Base-by-base conservation (phyloP, 2,113 vertebrate species). In the Thymallus thymallus region DNA sequence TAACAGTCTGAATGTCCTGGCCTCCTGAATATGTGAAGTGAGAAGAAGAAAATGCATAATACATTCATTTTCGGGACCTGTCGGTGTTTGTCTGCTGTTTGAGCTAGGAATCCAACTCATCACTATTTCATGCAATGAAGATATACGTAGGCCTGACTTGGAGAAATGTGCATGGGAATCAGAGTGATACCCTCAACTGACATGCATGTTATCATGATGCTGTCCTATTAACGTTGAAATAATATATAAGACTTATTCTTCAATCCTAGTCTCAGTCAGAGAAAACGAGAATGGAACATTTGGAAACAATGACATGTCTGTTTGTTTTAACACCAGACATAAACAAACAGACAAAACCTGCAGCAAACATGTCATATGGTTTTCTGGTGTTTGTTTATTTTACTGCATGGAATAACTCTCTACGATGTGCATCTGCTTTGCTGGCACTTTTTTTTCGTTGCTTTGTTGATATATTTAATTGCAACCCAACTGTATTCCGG, bases 401-500 rank as follows among this genome's bases (percentile, higher is more conserved):
- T 74, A 69, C 71, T 73, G 77, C 72, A 58, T 22, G 61, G 62
- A 84, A 68, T 78, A 75, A 61, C 74, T 82, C 81, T 79, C 48
- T 70, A 72, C 75, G 10, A 51, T 69, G 66, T 76, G 62, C 73
- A 70, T 51, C 68, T 41, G 35, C 35, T 41, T 41, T 41, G 35
- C 35, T 41, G 35, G 35, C 9, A 41, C 35, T 80, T 79, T 85
- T 72, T 82, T 82, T 72, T 82, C 80, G 68, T 81, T 81, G 74
- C 88, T 88, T 89, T 89, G 87, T 82, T 78, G 77, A 85, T 89
- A 72, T 86, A 85, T 91, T 91, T 95, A 94, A 94, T 93, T 94
- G 91, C 87, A 90, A 90, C 88, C 90, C 72, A 84, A 88, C 86
- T 90, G 88, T 87, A 72, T 76, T 86, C 35, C 77, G 87, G 84